Base-by-base conservation (phyloP, 2,113 vertebrate genomes). In the Neodon shergylaensis region DNA sequence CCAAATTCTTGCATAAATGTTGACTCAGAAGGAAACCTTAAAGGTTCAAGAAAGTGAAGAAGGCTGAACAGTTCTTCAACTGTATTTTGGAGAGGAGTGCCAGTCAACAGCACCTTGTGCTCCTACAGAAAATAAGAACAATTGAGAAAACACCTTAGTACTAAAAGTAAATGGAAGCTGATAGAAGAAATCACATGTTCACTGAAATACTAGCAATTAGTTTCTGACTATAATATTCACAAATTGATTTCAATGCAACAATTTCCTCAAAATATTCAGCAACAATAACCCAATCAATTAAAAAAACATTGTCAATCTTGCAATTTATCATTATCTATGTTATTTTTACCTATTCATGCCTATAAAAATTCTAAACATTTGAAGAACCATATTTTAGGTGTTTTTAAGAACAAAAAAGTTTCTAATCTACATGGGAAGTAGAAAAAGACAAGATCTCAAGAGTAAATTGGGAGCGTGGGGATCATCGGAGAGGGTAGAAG, bases 1-100 rank as follows among this genome's bases (percentile, higher is more conserved):
- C 99, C 99, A 74, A 99, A 99, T 98, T 99, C 99, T 97, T 99
- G 99, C 99, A 99, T 99, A 98, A 99, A 99, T 4, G 99, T 99
- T 87, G 98, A 99, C 96, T 99, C 99, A 31, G 99, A 99, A 91
- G 99, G 99, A 97, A 99, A 99, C 74, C 99, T 99, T 79, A 98
- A 95, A 0, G 99, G 99, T 92, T 99, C 99, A 95, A 99, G 98
- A 98, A 99, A 99, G 98, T 99, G 99, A 94, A 99, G 99, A 84
- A 99, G 99, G 94, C 99, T 99, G 94, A 99, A 99, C 33, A 99
- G 98, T 96, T 99, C 99, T 98, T 99, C 99, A 96, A 99, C 99
- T 0, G 99, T 99, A 97, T 99, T 99, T 98, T 99, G 99, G 76
- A 99, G 99, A 7, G 99, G 99, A 3, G 99, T 99, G 39, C 99